Conservation (phyloP, 2,113 vertebrate genomes). For the Notarius lentiginosus region DNA sequence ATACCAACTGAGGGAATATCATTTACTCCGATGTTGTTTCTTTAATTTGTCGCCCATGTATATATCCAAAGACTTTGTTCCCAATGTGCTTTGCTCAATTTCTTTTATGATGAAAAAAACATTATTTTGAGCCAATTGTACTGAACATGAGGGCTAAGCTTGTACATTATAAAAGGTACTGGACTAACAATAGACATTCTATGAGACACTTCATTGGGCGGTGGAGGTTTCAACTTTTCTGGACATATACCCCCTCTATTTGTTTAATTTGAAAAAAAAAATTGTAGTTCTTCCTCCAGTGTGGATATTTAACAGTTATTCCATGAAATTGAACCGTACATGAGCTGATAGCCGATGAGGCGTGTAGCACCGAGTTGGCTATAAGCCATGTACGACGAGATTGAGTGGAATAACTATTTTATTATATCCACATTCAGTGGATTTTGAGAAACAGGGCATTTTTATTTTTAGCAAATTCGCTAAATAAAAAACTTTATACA, state of each 20-base stretch:
- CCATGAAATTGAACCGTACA: too few species aligned
- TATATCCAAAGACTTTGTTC: not conserved
- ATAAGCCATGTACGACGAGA: too few species aligned
- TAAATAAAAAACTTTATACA: too few species aligned
- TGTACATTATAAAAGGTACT: not conserved
- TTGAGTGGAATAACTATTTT: too few species aligned
- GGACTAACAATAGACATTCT: not conserved
- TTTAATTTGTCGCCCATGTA: not conserved
- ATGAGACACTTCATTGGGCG: not conserved
- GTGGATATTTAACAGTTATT: too few species aligned
- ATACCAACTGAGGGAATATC: not conserved
- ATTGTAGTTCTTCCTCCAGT: not conserved
- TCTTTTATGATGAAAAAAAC: not conserved
- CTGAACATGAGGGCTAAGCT: not conserved
- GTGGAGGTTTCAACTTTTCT: not conserved
- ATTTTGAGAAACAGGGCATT: too few species aligned
- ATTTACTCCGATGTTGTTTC: not conserved
- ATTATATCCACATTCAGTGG: too few species aligned
- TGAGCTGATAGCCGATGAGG: too few species aligned
- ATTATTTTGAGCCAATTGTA: not conserved
- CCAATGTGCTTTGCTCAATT: not conserved
- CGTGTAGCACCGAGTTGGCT: too few species aligned
- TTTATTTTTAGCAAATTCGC: too few species aligned
- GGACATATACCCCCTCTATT: not conserved
- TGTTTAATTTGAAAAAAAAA: not conserved